These are phyloP conservation scores for Gastracanthus pulcherrimus DNA, from an alignment of 2,888 invertebrate species.

Conservation along the genomic window DNA sequence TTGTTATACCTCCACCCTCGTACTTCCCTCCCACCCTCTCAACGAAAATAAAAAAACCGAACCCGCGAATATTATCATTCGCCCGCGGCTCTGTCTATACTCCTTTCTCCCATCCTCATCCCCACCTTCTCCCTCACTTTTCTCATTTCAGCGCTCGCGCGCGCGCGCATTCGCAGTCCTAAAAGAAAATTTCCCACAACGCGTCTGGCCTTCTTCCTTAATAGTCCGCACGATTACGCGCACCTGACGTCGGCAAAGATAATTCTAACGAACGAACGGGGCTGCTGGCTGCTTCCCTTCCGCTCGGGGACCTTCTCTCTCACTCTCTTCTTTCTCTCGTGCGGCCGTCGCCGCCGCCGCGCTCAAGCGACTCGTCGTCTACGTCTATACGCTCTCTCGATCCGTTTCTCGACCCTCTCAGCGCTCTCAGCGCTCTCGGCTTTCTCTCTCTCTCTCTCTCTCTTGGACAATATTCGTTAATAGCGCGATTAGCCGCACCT, in stretches of 20 bases:
- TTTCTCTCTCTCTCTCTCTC: too few relatives aligned
- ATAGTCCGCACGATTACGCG: slow-evolving; percentile 57
- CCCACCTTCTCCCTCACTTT: not conserved
- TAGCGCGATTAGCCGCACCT: slow-evolving; percentile 62
- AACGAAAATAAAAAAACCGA: not conserved
- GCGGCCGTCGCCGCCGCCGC: too few relatives aligned
- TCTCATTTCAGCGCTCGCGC: not conserved
- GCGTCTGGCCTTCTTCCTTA: too few relatives aligned
- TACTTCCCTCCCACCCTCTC: too few relatives aligned
- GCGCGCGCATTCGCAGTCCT: not conserved
- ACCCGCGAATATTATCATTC: not conserved
- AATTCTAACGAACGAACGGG: slow-evolving; percentile 58
- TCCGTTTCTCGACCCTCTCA: not conserved
- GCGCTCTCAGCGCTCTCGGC: too few relatives aligned
- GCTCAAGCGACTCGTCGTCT: too few relatives aligned
- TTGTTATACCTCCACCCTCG: not conserved
- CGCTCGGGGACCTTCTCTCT: too few relatives aligned
- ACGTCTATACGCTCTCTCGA: not conserved
- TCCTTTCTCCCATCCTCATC: not conserved
- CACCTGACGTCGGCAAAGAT: slow-evolving; percentile 62
- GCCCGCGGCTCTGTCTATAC: not conserved
- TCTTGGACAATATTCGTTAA: slow-evolving; percentile 60
- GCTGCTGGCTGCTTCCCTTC: too few relatives aligned
- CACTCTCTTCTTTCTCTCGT: slow-evolving; percentile 11
- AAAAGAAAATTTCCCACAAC: slow-evolving; percentile 17